Conservation (phyloP, 2,113 vertebrate species). For the Cariama cristata region DNA sequence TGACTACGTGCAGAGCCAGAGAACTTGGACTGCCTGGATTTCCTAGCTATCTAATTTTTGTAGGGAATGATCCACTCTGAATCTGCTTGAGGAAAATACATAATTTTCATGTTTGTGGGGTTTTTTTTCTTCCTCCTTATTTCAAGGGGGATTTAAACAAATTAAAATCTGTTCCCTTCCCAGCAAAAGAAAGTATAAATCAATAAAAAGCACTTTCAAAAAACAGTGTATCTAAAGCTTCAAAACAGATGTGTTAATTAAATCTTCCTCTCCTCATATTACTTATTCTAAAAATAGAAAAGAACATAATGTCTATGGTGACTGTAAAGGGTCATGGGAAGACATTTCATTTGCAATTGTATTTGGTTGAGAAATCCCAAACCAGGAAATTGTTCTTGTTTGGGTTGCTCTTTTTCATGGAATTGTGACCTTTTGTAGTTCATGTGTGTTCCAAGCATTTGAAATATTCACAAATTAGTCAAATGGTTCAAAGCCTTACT, state of each 20-base stretch:
- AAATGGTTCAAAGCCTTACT: slow-evolving; percentile 6
- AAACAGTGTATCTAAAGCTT: neutral
- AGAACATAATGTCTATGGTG: slow-evolving; percentile 26
- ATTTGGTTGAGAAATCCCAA: slow-evolving; percentile 39
- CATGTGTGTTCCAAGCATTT: slow-evolving; percentile 24
- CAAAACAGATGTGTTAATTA: slow-evolving; percentile 22
- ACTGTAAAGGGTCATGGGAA: slow-evolving; percentile 36
- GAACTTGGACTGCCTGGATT: neutral
- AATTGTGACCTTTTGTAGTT: slow-evolving; percentile 51
- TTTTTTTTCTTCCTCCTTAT: neutral
- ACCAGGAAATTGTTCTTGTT: slow-evolving; percentile 42
- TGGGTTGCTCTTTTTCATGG: slow-evolving; percentile 38
- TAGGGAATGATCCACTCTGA: neutral
- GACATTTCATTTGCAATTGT: neutral
- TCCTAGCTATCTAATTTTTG: neutral
- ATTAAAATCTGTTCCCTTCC: neutral
- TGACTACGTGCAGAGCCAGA: neutral
- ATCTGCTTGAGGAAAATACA: neutral
- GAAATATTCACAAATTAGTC: slow-evolving; percentile 40
- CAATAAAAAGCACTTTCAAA: neutral
- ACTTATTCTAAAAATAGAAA: slow-evolving; percentile 18
- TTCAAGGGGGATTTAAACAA: neutral
- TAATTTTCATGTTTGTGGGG: neutral
- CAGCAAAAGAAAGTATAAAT: neutral
- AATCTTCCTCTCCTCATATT: neutral